Evolutionary conservation across 64 coral and sea anemone genomes (phyloP).

Genomic region (Platygyra sinensis): DNA sequence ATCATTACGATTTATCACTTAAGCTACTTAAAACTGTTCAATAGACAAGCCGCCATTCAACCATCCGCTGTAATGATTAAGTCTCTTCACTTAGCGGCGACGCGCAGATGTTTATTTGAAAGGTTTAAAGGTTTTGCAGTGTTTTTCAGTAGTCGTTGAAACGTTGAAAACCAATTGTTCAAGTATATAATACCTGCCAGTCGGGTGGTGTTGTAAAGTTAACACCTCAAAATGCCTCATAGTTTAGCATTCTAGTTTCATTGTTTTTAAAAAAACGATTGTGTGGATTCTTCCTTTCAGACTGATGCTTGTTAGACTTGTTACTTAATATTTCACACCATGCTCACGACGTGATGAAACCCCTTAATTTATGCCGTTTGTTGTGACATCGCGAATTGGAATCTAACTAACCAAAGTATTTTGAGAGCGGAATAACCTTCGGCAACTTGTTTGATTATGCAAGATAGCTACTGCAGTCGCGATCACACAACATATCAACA

Average conservation of each 20-base stretch:
- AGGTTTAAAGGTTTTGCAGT: no score
- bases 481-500: no score
- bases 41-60: slow-evolving; percentile 23
- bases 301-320: no score
- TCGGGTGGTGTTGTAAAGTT: not conserved
- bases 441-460: no score
- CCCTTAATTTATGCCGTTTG: not conserved
- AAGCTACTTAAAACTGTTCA: slow-evolving; percentile 25
- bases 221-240: not conserved
- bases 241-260: not conserved
- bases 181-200: not conserved
- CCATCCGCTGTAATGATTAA: not conserved
- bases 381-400: not conserved
- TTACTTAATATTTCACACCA: not conserved
- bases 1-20: slow-evolving; percentile 10
- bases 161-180: not conserved
- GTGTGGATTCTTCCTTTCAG: no score
- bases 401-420: not conserved
- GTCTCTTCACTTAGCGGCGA: not conserved
- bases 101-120: not conserved
- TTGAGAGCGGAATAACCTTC: no score
- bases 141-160: no score
- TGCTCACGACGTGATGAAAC: not conserved
- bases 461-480: no score
- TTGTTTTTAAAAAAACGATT: no score